Evolutionary conservation across 1,140 invertebrate genomes (phyloP).

Genomic region (Drosophila pachea): DNA sequence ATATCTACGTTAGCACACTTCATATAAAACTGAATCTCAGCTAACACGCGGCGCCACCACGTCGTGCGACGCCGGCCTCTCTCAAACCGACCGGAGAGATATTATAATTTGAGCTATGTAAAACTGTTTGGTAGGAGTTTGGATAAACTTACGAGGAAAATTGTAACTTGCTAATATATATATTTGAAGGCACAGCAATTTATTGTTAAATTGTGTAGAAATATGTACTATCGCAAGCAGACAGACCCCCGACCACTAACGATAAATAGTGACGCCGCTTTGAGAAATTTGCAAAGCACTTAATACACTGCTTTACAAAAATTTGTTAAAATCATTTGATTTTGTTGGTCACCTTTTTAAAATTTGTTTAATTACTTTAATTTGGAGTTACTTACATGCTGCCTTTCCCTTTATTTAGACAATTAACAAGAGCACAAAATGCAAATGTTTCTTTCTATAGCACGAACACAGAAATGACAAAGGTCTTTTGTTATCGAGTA

Average conservation of each 20-base stretch:
- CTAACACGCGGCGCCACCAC: conserved; percentile 25
- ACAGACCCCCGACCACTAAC: conserved; percentile 6
- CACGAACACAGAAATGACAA: conserved; percentile 39
- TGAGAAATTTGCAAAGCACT: conserved; percentile 11
- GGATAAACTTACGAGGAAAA: neutral
- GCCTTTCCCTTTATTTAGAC: conserved; percentile 22
- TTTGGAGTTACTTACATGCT: conserved; percentile 32
- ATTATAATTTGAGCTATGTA: neutral
- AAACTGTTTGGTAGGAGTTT: neutral
- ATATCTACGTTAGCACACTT: neutral
- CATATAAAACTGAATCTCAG: neutral
- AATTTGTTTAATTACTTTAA: neutral
- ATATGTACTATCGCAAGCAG: neutral
- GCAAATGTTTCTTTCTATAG: conserved; percentile 32
- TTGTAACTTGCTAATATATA: conserved; percentile 15
- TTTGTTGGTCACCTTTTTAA: no score
- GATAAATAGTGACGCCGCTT: conserved; percentile 9
- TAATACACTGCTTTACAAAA: no score
- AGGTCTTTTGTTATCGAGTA: neutral
- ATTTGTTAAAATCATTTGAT: no score
- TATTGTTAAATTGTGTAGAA: conserved; percentile 39
- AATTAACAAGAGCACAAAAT: conserved; percentile 22
- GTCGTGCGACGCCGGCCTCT: conserved; percentile 34
- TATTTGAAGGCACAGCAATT: conserved; percentile 10
- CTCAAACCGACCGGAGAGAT: neutral